These are phyloP conservation scores for Enteromius treurensis DNA, from an alignment of 2,797 vertebrate genomes.

Conservation along the genomic window DNA sequence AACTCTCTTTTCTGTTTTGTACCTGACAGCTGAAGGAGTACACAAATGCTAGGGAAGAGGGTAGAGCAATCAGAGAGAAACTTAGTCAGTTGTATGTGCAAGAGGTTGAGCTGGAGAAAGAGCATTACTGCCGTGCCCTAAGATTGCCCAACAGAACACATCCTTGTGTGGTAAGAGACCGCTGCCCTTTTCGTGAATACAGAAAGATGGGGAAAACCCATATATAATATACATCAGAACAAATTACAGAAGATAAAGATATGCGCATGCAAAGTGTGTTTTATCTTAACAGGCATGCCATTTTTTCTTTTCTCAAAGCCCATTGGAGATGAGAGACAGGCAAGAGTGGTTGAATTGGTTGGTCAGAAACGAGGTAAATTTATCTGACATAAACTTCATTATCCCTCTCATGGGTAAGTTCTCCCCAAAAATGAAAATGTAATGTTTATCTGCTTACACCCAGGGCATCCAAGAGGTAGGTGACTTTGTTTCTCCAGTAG, in stretches of 20 bases:
- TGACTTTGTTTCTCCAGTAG: too few relatives aligned
- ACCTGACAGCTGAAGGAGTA: conserved; percentile 77
- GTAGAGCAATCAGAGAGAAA: conserved; percentile 76
- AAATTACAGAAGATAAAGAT: background rate
- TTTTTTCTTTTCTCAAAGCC: conserved; percentile 73
- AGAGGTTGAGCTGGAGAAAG: conserved; percentile 77
- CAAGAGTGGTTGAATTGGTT: conserved; percentile 81
- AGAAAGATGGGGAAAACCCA: background rate
- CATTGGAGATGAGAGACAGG: conserved; percentile 87
- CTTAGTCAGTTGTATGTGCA: conserved; percentile 72
- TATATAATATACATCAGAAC: background rate
- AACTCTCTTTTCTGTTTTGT: background rate
- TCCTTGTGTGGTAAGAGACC: conserved; percentile 80
- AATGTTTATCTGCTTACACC: too few relatives aligned
- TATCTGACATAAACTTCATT: background rate
- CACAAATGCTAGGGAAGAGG: conserved; percentile 70
- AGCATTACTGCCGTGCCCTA: conserved; percentile 81
- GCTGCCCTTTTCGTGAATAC: background rate
- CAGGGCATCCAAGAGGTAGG: too few relatives aligned
- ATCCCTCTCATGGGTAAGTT: background rate
- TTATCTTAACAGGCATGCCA: background rate
- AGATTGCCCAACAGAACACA: conserved; percentile 87
- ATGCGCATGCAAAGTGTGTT: background rate
- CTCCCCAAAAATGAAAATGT: too few relatives aligned
- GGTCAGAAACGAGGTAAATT: conserved; percentile 84